Percentiles rank a stretch among this genome's conserved stretches.
These are phyloP conservation scores for Lepus americanus DNA, from an alignment of 2,113 vertebrate genomes.

Conservation along the genomic window DNA sequence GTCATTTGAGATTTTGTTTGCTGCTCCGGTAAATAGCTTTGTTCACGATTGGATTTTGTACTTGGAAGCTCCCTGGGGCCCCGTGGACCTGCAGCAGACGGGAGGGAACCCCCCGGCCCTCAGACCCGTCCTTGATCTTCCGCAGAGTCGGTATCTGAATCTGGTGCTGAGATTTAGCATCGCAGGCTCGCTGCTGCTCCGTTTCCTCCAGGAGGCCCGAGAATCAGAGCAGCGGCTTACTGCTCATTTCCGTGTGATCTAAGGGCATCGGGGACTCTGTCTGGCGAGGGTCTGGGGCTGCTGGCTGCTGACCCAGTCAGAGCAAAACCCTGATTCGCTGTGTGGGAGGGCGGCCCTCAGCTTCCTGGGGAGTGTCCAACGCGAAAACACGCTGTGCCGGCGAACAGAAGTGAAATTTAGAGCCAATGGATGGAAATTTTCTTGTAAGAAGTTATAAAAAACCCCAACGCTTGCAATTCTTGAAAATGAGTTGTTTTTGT, in stretches of 20 bases:
- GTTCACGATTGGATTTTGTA: not conserved
- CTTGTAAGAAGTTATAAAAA: constrained; percentile 64
- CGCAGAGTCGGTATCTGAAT: not conserved
- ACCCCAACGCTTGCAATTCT: constrained; percentile 42
- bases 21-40: not conserved
- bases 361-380: constrained; percentile 70
- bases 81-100: not conserved
- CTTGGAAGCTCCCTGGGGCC: not conserved
- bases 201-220: constrained; percentile 60
- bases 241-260: constrained; percentile 41
- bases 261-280: constrained; percentile 29
- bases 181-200: not conserved
- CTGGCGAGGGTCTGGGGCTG: constrained; percentile 20
- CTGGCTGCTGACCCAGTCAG: not conserved
- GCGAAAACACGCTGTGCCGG: constrained; percentile 53
- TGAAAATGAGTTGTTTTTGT: constrained; percentile 79
- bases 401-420: constrained; percentile 72
- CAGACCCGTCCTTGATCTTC: not conserved
- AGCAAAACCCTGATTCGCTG: constrained; percentile 59
- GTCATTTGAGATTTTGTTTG: not conserved
- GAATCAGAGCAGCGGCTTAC: not conserved
- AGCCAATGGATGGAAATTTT: constrained; percentile 79
- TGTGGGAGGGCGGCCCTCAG: not conserved
- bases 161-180: constrained; percentile 1
- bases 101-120: not conserved